These are phyloP conservation scores for Myotis vivesi DNA, from an alignment of 2,797 vertebrate genomes.

Conservation along the genomic window DNA sequence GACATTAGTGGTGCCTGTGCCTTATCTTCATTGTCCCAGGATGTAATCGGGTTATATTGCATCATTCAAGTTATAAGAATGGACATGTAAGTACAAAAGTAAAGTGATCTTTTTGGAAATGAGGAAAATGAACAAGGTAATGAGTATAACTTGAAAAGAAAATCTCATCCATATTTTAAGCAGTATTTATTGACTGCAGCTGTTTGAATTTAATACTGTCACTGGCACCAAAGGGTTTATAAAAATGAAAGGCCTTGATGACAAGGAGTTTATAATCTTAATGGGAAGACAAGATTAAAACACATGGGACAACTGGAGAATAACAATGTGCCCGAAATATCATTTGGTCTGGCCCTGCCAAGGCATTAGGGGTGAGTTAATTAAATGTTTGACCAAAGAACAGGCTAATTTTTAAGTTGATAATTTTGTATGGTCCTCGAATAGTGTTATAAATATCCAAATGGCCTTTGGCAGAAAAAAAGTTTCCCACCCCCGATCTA, in stretches of 20 bases:
- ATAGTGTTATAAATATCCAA: too few relatives aligned
- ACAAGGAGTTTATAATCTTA: not conserved
- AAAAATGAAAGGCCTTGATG: not conserved
- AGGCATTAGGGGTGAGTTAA: too few relatives aligned
- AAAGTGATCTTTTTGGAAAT: constrained; percentile 54
- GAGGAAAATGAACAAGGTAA: constrained; percentile 40
- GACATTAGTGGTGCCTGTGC: not conserved
- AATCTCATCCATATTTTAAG: not conserved
- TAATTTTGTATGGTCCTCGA: too few relatives aligned
- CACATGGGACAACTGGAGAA: not conserved
- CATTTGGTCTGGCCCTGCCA: too few relatives aligned
- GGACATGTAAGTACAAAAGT: constrained; percentile 51
- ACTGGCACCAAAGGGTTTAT: not conserved
- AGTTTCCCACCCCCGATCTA: not conserved
- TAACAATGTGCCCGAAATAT: not conserved
- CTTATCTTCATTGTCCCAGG: constrained; percentile 11
- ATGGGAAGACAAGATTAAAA: not conserved
- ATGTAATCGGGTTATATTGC: not conserved
- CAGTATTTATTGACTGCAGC: not conserved
- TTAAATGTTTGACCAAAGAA: too few relatives aligned
- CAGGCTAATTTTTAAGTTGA: too few relatives aligned
- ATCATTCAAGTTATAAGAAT: constrained; percentile 52
- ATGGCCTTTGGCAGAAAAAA: too few relatives aligned
- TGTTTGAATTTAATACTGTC: not conserved
- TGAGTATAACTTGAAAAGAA: constrained; percentile 29